A percentile compares a stretch with the other conserved stretches of the same genome.
Evolutionary conservation across 1,140 invertebrate species (phyloP).

Genomic region (Eumaeus atala): DNA sequence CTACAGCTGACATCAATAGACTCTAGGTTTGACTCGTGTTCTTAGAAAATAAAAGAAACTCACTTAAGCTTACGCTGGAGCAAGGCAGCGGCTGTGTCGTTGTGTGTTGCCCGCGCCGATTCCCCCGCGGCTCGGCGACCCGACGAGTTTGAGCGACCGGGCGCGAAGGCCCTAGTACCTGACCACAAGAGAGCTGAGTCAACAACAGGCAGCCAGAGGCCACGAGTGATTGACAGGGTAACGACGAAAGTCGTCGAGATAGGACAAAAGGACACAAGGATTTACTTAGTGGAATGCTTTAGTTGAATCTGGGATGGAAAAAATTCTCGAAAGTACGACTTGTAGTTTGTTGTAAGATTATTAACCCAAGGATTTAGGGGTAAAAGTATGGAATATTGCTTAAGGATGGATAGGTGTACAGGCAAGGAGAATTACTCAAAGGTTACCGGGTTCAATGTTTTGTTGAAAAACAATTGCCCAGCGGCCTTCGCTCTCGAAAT

Average conservation of each 20-base stretch:
- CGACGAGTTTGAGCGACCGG: conserved; percentile 59
- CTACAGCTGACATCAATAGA: too few relatives aligned
- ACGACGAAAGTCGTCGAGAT: neutral
- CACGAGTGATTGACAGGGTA: conserved; percentile 31
- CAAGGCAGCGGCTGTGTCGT: conserved; percentile 44
- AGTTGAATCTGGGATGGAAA: neutral
- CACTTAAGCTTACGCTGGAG: conserved; percentile 54
- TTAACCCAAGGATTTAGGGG: neutral
- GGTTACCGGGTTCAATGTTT: conserved; percentile 65
- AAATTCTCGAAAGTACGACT: neutral
- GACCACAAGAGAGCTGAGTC: conserved; percentile 48
- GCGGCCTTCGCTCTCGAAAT: conserved; percentile 45
- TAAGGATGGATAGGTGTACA: neutral
- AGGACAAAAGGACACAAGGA: neutral
- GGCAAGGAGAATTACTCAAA: conserved; percentile 12
- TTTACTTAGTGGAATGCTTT: conserved; percentile 3
- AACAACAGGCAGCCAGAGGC: conserved; percentile 36
- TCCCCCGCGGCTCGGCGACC: conserved; percentile 54
- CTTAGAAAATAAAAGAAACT: conserved; percentile 22
- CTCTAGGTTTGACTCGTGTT: too few relatives aligned
- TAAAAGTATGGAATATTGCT: neutral
- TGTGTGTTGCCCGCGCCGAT: conserved; percentile 56
- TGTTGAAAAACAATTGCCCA: conserved; percentile 70
- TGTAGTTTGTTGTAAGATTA: neutral
- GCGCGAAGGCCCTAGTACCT: conserved; percentile 69